Conservation (phyloP, 2,113 vertebrate genomes). For the Melanocharis versteri region DNA sequence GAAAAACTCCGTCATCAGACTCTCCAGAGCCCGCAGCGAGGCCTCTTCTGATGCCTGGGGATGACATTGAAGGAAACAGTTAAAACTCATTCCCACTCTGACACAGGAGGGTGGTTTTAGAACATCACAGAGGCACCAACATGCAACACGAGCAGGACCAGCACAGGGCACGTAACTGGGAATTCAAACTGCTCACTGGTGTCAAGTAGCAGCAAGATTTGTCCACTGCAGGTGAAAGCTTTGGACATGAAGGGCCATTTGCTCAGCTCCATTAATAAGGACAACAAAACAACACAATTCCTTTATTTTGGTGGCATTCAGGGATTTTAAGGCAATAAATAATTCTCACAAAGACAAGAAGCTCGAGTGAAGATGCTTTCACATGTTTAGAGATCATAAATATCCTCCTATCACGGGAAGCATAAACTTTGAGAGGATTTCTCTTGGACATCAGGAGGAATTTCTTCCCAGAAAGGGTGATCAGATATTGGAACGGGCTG, state of each 20-base stretch:
- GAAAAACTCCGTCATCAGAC: constrained; percentile 97
- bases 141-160: rapidly evolving
- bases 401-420: rapidly evolving
- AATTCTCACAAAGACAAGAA: not conserved
- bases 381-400: not conserved
- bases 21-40: constrained; percentile 90
- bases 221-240: not conserved
- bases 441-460: not conserved
- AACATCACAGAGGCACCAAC: not conserved
- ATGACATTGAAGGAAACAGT: not conserved
- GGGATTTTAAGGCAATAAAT: not conserved
- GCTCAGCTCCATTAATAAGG: not conserved
- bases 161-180: rapidly evolving
- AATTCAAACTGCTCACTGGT: not conserved
- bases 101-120: not conserved
- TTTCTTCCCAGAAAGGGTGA: not conserved
- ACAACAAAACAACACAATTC: not conserved
- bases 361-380: not conserved
- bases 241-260: not conserved
- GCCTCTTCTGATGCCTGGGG: constrained; percentile 90
- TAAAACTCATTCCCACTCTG: not conserved
- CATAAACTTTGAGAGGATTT: not conserved
- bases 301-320: not conserved
- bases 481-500: not conserved
- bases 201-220: not conserved